Evolutionary conservation across 1,140 invertebrate genomes (phyloP), one percentile per base, ranked within the genome.

Genomic region (Varroa destructor): DNA sequence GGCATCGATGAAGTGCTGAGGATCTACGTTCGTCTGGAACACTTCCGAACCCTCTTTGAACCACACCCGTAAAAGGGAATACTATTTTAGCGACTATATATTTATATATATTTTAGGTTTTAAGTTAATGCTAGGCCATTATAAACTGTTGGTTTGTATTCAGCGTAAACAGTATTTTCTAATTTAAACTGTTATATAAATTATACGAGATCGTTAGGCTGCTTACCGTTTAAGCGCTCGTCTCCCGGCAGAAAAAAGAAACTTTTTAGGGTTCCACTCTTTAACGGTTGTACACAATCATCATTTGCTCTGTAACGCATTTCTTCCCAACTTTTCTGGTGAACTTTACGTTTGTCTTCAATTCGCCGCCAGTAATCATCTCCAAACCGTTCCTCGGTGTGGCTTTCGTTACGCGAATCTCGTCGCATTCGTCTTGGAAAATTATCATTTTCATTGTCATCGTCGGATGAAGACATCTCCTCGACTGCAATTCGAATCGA

Each of bases 171-270:
- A 58, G 3, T 5, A 58, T 36, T 12, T 3, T 36, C 3, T 6
- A 12, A 12, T 36, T 3, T 6, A 58, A 58, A 58, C 12, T 36
- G 12, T 6, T 6, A 36, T 58, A 58, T 58, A 3, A 5, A 58
- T 12, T 42, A 12, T 42, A 42, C 57, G 57, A 36, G 57, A 3
- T 5, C 6, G 57, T 58, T 12, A 56, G n/a, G n/a, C 12, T 58
- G 25, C 57, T 58, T 5, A 67, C 61, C 61, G 14, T 67, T 37
- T 43, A 67, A 46, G 40, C 61, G 40, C 37, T 40, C 40, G 8
- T 67, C 61, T 40, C 61, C 61, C 1, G 61, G 61, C 12, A 67
- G 61, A 46, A 67, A 36, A 37, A 67, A 67, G 61, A 67, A 67
- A 4, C 40, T 43, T 25, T 1, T 3, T 40, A 12, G 36, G 12